phyloP scores from a whole-genome alignment of 2,113 vertebrate genomes.

The Pseudonaja textilis region DNA sequence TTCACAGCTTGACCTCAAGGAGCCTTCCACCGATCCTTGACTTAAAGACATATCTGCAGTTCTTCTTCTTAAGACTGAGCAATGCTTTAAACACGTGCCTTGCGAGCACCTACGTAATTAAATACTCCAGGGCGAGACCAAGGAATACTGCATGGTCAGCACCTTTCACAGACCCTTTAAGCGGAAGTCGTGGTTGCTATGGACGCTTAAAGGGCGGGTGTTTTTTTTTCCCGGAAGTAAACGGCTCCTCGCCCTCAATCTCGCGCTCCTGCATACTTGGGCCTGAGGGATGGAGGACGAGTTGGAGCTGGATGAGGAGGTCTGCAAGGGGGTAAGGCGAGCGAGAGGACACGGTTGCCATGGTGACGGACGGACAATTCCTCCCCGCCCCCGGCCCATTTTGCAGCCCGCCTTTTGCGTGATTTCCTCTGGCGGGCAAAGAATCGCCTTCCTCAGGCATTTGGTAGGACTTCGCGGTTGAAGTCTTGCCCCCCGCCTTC shows the following conservation, averaged over 20 bases:
- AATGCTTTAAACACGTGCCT: not conserved
- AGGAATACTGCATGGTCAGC: not conserved
- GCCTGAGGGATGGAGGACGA: constrained; percentile 77
- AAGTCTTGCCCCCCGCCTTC: too few relatives aligned
- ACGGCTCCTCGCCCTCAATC: not conserved
- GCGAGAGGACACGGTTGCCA: not conserved
- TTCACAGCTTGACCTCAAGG: not conserved
- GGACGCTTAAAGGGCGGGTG: constrained; percentile 32
- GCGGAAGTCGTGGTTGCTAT: constrained; percentile 4
- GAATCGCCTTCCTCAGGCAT: not conserved
- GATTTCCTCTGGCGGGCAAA: not conserved
- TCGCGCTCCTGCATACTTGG: not conserved
- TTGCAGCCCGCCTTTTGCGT: not conserved
- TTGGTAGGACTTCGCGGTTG: not conserved
- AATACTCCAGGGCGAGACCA: not conserved
- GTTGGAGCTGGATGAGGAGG: constrained; percentile 67
- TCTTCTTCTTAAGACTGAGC: not conserved
- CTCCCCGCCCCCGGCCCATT: accelerated
- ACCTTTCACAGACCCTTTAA: constrained; percentile 44
- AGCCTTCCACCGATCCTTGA: not conserved
- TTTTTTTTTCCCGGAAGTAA: constrained; percentile 65
- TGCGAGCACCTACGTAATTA: not conserved
- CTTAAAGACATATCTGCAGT: not conserved
- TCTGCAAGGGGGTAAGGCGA: constrained; percentile 3
- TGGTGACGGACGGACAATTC: not conserved